Evolutionary conservation across 2,888 invertebrate genomes (phyloP), one percentile per base, ranked within the genome.

Genomic region (Meghimatium bilineatum): DNA sequence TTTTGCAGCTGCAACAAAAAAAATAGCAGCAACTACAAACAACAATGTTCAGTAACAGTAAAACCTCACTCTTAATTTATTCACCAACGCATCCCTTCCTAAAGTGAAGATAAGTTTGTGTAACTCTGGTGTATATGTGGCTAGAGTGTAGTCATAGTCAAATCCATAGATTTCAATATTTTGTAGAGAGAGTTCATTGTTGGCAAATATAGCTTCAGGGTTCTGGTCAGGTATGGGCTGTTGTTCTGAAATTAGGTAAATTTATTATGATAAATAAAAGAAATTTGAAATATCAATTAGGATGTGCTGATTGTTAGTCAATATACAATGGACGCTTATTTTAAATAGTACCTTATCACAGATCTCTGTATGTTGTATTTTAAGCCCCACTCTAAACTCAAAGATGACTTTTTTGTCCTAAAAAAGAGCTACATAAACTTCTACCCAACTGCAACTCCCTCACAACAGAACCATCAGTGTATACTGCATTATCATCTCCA

Each of bases 101-200:
- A 98, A 95, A 93, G 97, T 96, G 93, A 98, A 99, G 32, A 99
- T 95, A 75, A 99, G 95, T 92, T 96, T 96, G 93, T 98, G 97
- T 92, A 99, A 95, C 34, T 96, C 95, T 20, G 97, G 96, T 91
- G 97, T 98, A 93, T 99, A 99, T 90, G 97, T 97, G 0, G 99
- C 99, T 90, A 99, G 94, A 0, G 99, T 99, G 94, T 99, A 99
- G 94, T 99, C 99, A 95, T 99, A 99, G 94, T 99, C 99, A 95
- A 99, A 99, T 69, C 99, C 94, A 95, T 98, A 98, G 0, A 98
- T 97, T 91, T 97, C 96, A 67, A 99, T 97, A 94, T 98, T 97
- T 87, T 96, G 95, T 80, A 99, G 94, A 93, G 98, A 97, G 84
- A 99, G 94, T 92, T 99, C 98, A 94, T 99, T 99, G 94, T 98